Evolutionary conservation across 2,888 invertebrate genomes (phyloP).

Genomic region (Amphipoea lucens): DNA sequence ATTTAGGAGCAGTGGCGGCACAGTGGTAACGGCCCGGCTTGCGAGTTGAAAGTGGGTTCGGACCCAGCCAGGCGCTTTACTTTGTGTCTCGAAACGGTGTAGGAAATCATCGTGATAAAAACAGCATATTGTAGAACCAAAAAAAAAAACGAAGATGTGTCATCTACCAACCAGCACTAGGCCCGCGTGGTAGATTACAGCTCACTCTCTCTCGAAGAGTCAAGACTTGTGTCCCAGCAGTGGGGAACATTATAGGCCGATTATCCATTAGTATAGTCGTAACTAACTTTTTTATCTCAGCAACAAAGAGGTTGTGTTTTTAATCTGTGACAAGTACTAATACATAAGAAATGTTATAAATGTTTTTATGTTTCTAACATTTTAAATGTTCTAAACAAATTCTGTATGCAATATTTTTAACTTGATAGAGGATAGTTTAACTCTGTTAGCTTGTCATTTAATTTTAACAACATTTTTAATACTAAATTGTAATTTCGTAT

Average conservation of each 20-base stretch:
- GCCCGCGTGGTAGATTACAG: not conserved
- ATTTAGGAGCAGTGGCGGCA: not conserved
- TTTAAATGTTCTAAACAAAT: too few relatives aligned
- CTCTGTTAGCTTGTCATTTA: too few relatives aligned
- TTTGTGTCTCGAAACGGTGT: not conserved
- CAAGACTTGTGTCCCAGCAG: not conserved
- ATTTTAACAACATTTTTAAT: too few relatives aligned
- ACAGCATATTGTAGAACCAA: not conserved
- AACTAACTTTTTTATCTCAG: too few relatives aligned
- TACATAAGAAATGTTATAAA: too few relatives aligned
- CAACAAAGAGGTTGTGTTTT: too few relatives aligned
- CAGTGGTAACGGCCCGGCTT: not conserved
- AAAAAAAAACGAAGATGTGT: not conserved
- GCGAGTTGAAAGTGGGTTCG: not conserved
- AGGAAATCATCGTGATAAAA: not conserved
- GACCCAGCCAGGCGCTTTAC: not conserved
- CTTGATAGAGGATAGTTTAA: too few relatives aligned
- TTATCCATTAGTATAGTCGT: not conserved
- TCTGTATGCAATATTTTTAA: too few relatives aligned
- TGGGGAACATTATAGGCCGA: not conserved
- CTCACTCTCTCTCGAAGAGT: not conserved
- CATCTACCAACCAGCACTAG: not conserved
- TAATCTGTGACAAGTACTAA: too few relatives aligned
- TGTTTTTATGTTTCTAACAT: too few relatives aligned
- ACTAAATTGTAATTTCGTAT: too few relatives aligned